These are phyloP conservation scores for Rhopalosiphum maidis DNA, from an alignment of 1,140 invertebrate species.

Conservation along the genomic window DNA sequence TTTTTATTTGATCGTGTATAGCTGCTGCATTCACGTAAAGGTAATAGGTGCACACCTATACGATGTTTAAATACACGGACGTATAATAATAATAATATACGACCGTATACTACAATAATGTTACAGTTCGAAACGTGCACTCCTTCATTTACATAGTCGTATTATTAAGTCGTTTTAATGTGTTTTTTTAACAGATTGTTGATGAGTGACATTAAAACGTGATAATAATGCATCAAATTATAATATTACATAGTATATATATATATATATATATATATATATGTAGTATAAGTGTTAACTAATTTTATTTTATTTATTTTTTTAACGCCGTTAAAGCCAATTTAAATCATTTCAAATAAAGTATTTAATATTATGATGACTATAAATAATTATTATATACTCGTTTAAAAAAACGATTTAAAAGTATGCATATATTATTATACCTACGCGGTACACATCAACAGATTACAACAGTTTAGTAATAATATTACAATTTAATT, in stretches of 20 bases:
- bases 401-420: neutral
- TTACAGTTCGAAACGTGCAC: neutral
- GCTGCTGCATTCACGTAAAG: too few species aligned
- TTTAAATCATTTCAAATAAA: neutral
- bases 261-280: too few species aligned
- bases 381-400: neutral
- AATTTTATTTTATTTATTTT: neutral
- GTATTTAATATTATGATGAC: neutral
- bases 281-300: neutral
- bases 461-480: neutral
- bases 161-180: conserved; percentile 16
- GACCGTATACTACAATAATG: neutral
- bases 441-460: neutral
- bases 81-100: neutral
- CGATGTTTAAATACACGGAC: too few species aligned
- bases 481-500: neutral
- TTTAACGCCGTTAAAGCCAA: neutral
- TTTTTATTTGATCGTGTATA: too few species aligned
- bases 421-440: neutral
- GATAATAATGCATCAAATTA: neutral
- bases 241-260: neutral
- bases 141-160: neutral
- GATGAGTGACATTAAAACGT: neutral
- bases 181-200: neutral
- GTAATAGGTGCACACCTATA: too few species aligned